Conservation (phyloP, 2,888 invertebrate species). For the Herminia tarsipennalis region DNA sequence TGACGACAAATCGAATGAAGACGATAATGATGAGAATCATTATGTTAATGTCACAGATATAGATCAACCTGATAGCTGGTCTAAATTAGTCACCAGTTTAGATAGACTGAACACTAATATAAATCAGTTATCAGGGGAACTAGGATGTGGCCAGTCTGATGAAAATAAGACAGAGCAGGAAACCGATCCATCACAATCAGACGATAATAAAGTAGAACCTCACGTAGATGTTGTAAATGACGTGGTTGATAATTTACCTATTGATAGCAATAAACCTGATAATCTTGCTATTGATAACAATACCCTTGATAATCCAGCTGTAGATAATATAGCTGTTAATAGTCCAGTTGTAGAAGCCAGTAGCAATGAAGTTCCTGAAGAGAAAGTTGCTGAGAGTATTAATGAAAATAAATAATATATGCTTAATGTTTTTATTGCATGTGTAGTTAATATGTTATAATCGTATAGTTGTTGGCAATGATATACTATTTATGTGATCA, state of each 20-base stretch:
- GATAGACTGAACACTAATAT: too few species aligned
- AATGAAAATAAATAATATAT: slow-evolving; percentile 16
- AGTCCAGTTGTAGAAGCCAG: background rate
- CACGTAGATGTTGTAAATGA: slow-evolving; percentile 1
- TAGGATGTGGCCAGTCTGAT: slow-evolving; percentile 15
- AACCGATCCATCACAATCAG: background rate
- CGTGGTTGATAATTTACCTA: background rate
- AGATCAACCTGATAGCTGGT: slow-evolving; percentile 17
- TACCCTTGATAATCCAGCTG: background rate
- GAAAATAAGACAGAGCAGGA: slow-evolving; percentile 9
- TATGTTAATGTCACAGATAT: slow-evolving; percentile 53
- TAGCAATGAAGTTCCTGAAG: slow-evolving; percentile 6
- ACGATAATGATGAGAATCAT: slow-evolving; percentile 46
- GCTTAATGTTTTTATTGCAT: slow-evolving; percentile 10
- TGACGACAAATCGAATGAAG: slow-evolving; percentile 27
- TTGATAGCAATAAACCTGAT: too few species aligned
- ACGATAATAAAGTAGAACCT: background rate
- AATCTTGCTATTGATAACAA: background rate
- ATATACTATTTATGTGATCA: background rate
- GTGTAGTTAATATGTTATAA: slow-evolving; percentile 14
- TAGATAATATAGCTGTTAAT: background rate
- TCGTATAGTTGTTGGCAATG: slow-evolving; percentile 2
- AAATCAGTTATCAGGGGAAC: too few species aligned
- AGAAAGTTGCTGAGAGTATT: slow-evolving; percentile 6
- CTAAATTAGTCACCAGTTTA: slow-evolving; percentile 7